phyloP scores from a whole-genome alignment of 2,113 vertebrate genomes.

The Callorhinus ursinus region DNA sequence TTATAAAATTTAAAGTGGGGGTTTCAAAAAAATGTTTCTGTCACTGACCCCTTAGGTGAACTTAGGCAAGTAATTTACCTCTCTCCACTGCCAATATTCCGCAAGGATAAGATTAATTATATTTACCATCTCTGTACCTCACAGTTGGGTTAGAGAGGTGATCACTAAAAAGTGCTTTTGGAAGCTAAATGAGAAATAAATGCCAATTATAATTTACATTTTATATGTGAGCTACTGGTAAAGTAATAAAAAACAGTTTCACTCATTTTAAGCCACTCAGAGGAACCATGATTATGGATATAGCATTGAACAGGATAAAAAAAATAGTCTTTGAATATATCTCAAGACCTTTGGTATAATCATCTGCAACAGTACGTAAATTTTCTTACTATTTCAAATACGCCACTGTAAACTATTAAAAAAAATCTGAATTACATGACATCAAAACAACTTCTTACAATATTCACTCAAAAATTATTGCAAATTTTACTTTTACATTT shows the following conservation, averaged over 20 bases:
- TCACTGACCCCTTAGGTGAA: not conserved
- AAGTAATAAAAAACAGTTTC: not conserved
- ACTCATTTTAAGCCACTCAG: not conserved
- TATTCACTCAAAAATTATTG: conserved; percentile 1
- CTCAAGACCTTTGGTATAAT: not conserved
- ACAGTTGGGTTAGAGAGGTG: not conserved
- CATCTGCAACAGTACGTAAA: not conserved
- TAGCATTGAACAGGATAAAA: not conserved
- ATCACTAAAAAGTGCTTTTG: conserved; percentile 48
- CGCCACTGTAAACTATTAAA: not conserved
- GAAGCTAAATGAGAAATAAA: conserved; percentile 38
- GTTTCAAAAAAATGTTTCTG: not conserved
- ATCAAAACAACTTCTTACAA: not conserved
- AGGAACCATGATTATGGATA: not conserved
- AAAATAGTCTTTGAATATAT: not conserved
- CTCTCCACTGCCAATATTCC: not conserved
- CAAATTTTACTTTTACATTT: not conserved
- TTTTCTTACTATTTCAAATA: conserved; percentile 1
- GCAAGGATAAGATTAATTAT: conserved; percentile 27
- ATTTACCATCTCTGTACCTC: conserved; percentile 49
- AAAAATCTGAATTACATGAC: not conserved
- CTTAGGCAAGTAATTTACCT: conserved; percentile 41
- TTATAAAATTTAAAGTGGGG: not conserved
- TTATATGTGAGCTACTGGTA: conserved; percentile 7
- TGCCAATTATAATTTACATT: not conserved